These are phyloP conservation scores for Puma concolor DNA, from an alignment of 2,113 vertebrate genomes.

Conservation along the genomic window DNA sequence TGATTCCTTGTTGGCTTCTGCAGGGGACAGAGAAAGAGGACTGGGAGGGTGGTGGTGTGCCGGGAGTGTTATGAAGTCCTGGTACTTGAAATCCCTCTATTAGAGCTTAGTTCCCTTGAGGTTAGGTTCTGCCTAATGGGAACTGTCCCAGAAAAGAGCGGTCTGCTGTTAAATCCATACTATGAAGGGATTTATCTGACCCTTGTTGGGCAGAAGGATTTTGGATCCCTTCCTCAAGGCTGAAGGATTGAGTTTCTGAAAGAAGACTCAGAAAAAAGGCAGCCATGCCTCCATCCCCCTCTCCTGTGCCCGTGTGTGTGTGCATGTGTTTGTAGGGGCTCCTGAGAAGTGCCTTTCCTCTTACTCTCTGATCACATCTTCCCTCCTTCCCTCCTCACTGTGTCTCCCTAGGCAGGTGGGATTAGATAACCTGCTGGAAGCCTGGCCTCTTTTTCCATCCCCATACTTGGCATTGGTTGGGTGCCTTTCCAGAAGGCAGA, in stretches of 20 bases:
- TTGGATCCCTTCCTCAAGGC: neutral
- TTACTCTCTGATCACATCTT: neutral
- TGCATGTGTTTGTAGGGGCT: accelerated
- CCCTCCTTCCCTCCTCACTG: no score
- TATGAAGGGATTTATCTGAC: neutral
- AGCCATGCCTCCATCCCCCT: neutral
- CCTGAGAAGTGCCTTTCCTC: neutral
- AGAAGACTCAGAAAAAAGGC: neutral
- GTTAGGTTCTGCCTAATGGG: neutral
- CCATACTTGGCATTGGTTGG: neutral
- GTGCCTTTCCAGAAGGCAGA: conserved; percentile 19
- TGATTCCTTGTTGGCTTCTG: neutral
- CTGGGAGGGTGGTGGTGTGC: neutral
- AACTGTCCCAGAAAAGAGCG: neutral
- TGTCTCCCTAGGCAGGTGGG: neutral
- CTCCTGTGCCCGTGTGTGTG: accelerated
- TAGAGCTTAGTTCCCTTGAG: neutral
- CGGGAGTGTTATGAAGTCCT: neutral
- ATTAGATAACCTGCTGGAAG: neutral
- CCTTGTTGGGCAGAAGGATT: neutral
- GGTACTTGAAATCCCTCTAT: neutral
- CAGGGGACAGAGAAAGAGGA: neutral
- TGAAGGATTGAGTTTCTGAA: neutral
- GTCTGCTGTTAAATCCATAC: neutral
- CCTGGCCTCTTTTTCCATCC: neutral